Conservation (phyloP, 2,113 vertebrate genomes). For the Aphelocoma coerulescens region DNA sequence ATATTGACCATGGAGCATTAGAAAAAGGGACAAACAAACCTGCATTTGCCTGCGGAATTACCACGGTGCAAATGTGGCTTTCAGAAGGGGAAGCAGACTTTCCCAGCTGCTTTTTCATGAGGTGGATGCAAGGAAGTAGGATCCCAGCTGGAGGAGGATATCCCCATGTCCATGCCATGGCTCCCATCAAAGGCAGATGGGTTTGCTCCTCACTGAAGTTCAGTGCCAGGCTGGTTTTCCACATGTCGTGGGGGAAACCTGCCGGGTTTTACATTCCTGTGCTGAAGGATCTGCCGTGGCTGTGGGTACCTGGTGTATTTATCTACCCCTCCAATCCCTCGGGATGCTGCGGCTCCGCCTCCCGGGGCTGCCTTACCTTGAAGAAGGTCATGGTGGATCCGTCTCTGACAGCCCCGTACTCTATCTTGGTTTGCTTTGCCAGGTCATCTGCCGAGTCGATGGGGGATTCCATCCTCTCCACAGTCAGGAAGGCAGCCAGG, state of each 20-base stretch:
- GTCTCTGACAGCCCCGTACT: conserved; percentile 93
- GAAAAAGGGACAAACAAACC: background rate
- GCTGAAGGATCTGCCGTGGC: background rate
- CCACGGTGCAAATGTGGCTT: background rate
- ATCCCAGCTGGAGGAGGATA: background rate
- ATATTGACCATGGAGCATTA: background rate
- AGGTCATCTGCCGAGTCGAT: conserved; percentile 96
- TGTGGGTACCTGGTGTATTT: background rate
- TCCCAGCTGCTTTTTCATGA: background rate
- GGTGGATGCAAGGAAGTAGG: background rate
- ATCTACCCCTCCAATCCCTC: rapidly evolving
- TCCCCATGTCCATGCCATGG: background rate
- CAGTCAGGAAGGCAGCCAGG: conserved; percentile 95
- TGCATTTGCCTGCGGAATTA: background rate
- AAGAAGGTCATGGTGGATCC: conserved; percentile 99
- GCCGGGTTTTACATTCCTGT: background rate
- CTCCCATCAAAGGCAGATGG: background rate
- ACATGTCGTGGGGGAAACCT: background rate
- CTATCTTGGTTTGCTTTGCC: conserved; percentile 98
- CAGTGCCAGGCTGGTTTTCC: background rate
- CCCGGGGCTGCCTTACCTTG: conserved; percentile 79
- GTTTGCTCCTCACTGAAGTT: background rate
- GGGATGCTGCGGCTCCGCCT: rapidly evolving
- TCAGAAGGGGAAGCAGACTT: background rate
- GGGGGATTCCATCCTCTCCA: conserved; percentile 97